phyloP scores from a whole-genome alignment of 2,888 invertebrate species.

The Hyposoter dolosus region DNA sequence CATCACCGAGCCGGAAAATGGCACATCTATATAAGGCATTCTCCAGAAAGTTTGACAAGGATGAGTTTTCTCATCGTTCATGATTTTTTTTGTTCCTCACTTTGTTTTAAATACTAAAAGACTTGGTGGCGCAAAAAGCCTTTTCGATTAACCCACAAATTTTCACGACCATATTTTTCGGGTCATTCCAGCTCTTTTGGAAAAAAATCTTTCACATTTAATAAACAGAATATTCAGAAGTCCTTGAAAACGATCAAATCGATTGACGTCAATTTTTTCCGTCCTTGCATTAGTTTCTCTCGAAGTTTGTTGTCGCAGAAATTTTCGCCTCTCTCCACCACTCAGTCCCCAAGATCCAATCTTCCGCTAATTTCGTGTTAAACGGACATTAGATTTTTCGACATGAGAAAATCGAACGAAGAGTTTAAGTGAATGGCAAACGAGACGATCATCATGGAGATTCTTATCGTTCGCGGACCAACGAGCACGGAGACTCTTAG shows the following conservation, averaged over 20 bases:
- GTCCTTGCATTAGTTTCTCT: not conserved
- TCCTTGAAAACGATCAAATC: not conserved
- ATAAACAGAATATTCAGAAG: not conserved
- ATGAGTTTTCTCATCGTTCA: conserved; percentile 40
- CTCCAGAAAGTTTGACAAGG: conserved; percentile 63
- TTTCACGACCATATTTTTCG: not conserved
- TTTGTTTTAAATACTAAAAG: conserved; percentile 55
- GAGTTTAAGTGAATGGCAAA: conserved; percentile 40
- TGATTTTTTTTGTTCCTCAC: conserved; percentile 51
- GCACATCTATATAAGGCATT: conserved; percentile 66
- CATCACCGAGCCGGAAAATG: conserved; percentile 68
- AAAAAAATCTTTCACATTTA: not conserved
- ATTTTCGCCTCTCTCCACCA: too few relatives aligned
- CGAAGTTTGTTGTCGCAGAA: not conserved
- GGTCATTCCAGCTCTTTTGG: not conserved
- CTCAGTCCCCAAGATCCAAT: not conserved
- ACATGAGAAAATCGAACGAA: conserved; percentile 17
- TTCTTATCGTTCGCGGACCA: conserved; percentile 32
- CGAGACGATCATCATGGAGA: conserved; percentile 49
- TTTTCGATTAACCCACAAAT: conserved; percentile 5
- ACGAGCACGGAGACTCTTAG: conserved; percentile 20
- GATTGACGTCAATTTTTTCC: not conserved
- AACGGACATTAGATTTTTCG: conserved; percentile 27
- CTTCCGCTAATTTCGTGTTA: not conserved
- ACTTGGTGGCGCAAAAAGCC: conserved; percentile 36